A percentile compares a stretch with the other conserved stretches of the same genome.
Evolutionary conservation across 1,140 invertebrate genomes (phyloP).

Genomic region (Cherax quadricarinatus): DNA sequence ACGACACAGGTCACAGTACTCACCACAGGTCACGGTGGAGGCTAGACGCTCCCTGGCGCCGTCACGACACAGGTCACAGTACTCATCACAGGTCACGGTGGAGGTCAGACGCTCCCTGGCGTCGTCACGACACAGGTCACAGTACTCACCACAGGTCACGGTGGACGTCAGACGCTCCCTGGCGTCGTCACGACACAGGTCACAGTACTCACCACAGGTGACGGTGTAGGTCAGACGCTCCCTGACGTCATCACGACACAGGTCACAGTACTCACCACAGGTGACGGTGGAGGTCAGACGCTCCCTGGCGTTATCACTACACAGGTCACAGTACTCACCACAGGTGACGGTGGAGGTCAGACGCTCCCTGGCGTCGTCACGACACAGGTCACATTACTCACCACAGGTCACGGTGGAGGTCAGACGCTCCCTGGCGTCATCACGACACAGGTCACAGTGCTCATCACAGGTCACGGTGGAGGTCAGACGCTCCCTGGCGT

Average conservation of each 20-base stretch:
- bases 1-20: not conserved
- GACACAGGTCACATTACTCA: not conserved
- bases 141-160: constrained; percentile 26
- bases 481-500: no score
- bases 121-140: constrained; percentile 17
- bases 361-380: constrained; percentile 19
- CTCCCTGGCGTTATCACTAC: constrained; percentile 18
- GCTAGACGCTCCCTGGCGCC: not conserved
- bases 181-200: constrained; percentile 11
- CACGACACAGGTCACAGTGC: not conserved
- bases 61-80: not conserved
- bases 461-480: no score
- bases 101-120: not conserved
- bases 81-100: constrained; percentile 39
- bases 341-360: constrained; percentile 31
- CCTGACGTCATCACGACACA: constrained; percentile 18
- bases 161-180: constrained; percentile 17
- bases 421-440: constrained; percentile 4
- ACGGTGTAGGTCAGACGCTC: constrained; percentile 18
- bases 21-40: constrained; percentile 46
- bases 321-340: not conserved
- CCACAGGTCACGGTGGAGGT: constrained; percentile 41
- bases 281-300: constrained; percentile 18
- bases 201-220: constrained; percentile 16
- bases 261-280: constrained; percentile 18